Percentiles rank a stretch among this genome's conserved stretches.
Conservation (phyloP, 2,797 vertebrate species). For the Anabas testudineus region DNA sequence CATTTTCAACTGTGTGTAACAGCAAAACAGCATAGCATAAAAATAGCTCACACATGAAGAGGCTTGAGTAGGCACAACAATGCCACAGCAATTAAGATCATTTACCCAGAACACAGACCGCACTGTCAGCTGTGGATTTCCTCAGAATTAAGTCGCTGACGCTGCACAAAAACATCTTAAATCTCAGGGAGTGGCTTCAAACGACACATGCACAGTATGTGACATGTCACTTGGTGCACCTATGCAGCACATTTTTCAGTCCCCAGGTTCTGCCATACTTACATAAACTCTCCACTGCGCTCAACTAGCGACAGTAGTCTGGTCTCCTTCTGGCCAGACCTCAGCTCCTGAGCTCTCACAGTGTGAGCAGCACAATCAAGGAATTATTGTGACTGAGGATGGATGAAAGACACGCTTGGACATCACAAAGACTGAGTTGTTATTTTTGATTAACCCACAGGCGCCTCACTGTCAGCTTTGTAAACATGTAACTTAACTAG, state of each 20-base stretch:
- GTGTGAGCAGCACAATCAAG: constrained; percentile 86
- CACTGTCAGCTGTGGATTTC: neutral
- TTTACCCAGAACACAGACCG: neutral
- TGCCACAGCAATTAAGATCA: neutral
- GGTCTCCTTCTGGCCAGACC: constrained; percentile 82
- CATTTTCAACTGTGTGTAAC: neutral
- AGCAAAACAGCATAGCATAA: neutral
- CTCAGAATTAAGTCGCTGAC: neutral
- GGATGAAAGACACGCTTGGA: constrained; percentile 34
- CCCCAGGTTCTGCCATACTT: constrained; percentile 74
- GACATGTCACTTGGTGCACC: neutral
- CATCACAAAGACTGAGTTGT: constrained; percentile 27
- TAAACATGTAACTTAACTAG: neutral
- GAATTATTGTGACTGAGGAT: constrained; percentile 66
- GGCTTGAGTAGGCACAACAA: neutral
- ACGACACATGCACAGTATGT: constrained; percentile 1
- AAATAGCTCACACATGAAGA: neutral
- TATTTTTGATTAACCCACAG: neutral
- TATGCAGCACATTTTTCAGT: constrained; percentile 3
- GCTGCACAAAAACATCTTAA: neutral
- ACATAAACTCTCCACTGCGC: constrained; percentile 84
- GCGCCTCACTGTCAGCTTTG: neutral
- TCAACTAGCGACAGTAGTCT: constrained; percentile 86
- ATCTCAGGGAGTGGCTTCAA: neutral
- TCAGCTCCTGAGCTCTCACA: constrained; percentile 84